phyloP scores from a whole-genome alignment of 2,797 vertebrate species.

The Pelodytes ibericus region DNA sequence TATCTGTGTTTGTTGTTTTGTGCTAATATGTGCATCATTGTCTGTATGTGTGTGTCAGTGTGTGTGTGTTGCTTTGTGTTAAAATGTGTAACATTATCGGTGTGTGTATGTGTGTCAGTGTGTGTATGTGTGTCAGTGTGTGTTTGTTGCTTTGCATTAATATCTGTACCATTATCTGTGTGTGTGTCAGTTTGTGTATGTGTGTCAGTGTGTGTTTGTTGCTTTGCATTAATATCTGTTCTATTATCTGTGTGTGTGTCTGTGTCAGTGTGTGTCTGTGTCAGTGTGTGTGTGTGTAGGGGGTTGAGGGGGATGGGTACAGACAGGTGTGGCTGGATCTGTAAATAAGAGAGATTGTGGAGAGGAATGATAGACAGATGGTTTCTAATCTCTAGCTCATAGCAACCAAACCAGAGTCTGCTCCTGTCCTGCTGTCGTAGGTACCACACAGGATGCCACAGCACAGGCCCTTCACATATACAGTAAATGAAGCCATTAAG shows the following conservation, averaged over 20 bases:
- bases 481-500: too few relatives aligned
- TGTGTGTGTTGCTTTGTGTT: too few relatives aligned
- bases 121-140: too few relatives aligned
- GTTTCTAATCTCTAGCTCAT: slow-evolving; percentile 37
- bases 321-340: slow-evolving; percentile 32
- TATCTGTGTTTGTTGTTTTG: too few relatives aligned
- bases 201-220: too few relatives aligned
- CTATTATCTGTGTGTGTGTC: background rate
- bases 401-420: slow-evolving; percentile 21
- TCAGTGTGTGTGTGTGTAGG: background rate
- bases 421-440: background rate
- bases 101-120: too few relatives aligned
- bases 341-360: slow-evolving; percentile 18
- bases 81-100: background rate
- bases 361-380: slow-evolving; percentile 34
- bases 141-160: too few relatives aligned
- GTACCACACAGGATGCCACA: background rate
- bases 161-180: background rate
- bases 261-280: background rate
- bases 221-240: background rate
- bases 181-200: background rate
- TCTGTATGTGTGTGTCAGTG: too few relatives aligned
- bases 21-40: too few relatives aligned
- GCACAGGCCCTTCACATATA: too few relatives aligned
- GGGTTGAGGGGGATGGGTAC: slow-evolving; percentile 4